Percentiles rank a stretch among this genome's conserved stretches.
Evolutionary conservation across 2,888 invertebrate genomes (phyloP).

Genomic region (Coleophora flavipennella): DNA sequence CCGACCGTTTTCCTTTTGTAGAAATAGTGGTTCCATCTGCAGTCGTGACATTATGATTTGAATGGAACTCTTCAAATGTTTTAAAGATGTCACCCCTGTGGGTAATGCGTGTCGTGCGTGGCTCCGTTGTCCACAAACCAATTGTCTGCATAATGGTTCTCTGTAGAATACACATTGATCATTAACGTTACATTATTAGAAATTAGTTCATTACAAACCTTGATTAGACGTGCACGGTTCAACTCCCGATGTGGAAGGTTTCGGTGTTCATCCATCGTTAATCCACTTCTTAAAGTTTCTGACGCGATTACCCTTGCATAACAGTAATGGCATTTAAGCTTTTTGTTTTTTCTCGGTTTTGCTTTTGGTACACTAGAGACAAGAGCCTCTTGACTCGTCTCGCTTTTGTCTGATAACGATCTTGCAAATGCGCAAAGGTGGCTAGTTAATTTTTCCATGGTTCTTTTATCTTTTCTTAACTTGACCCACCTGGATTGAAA

Average conservation of each 20-base stretch:
- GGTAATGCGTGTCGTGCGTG: neutral
- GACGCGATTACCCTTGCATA: constrained; percentile 3
- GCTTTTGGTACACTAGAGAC: neutral
- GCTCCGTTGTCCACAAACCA: constrained; percentile 1
- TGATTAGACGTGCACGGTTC: too few species aligned
- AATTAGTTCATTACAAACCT: too few species aligned
- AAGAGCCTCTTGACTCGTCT: neutral
- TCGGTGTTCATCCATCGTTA: constrained; percentile 1
- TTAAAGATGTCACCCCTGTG: neutral
- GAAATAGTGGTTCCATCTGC: constrained; percentile 1
- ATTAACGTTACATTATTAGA: too few species aligned
- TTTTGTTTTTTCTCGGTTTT: neutral
- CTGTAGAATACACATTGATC: neutral
- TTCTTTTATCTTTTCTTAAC: constrained; percentile 1
- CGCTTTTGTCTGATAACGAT: neutral
- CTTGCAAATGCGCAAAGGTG: constrained; percentile 6
- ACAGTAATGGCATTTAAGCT: constrained; percentile 4
- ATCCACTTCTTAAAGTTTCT: constrained; percentile 6
- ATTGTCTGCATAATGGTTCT: neutral
- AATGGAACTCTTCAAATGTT: neutral
- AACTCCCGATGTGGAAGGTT: too few species aligned
- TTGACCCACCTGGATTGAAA: constrained; percentile 6
- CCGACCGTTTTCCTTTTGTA: neutral
- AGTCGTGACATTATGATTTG: neutral
- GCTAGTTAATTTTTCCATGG: constrained; percentile 4